These are phyloP conservation scores for Volucella inflata DNA, from an alignment of 2,888 invertebrate species.

Conservation along the genomic window DNA sequence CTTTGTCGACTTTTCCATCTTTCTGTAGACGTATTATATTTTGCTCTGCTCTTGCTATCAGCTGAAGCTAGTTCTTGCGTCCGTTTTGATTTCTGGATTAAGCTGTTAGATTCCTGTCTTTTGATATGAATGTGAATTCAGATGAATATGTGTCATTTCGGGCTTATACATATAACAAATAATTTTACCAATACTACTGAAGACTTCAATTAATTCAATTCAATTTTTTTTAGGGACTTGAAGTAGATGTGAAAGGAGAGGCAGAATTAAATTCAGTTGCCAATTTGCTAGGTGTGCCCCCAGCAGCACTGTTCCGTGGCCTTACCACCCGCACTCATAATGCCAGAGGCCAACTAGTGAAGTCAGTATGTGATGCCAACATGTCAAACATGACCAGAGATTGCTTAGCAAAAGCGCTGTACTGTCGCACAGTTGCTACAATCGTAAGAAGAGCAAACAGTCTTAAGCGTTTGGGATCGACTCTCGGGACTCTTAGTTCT, in stretches of 20 bases:
- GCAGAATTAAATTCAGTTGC: slow-evolving; percentile 94
- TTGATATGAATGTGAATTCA: too few species aligned
- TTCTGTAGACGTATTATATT: too few species aligned
- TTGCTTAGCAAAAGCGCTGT: slow-evolving; percentile 95
- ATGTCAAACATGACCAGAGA: slow-evolving; percentile 95
- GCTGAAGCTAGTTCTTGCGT: too few species aligned
- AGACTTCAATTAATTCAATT: slow-evolving; percentile 29
- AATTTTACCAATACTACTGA: not conserved
- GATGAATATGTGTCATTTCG: not conserved
- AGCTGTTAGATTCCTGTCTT: too few species aligned
- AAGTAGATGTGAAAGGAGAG: slow-evolving; percentile 92
- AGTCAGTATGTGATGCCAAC: slow-evolving; percentile 92
- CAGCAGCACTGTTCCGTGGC: slow-evolving; percentile 86
- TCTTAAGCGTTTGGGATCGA: slow-evolving; percentile 91
- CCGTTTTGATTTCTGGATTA: too few species aligned
- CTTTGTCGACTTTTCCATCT: too few species aligned
- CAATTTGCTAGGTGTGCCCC: slow-evolving; percentile 88
- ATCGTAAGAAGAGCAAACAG: slow-evolving; percentile 97
- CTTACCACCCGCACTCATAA: slow-evolving; percentile 92
- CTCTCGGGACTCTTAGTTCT: slow-evolving; percentile 93
- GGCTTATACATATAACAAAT: not conserved
- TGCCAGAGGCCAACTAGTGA: slow-evolving; percentile 90
- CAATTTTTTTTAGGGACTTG: slow-evolving; percentile 85
- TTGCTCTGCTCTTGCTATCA: too few species aligned
- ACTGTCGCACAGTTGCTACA: slow-evolving; percentile 96